Conservation (phyloP, 1,140 invertebrate species). For the Halyomorpha halys region DNA sequence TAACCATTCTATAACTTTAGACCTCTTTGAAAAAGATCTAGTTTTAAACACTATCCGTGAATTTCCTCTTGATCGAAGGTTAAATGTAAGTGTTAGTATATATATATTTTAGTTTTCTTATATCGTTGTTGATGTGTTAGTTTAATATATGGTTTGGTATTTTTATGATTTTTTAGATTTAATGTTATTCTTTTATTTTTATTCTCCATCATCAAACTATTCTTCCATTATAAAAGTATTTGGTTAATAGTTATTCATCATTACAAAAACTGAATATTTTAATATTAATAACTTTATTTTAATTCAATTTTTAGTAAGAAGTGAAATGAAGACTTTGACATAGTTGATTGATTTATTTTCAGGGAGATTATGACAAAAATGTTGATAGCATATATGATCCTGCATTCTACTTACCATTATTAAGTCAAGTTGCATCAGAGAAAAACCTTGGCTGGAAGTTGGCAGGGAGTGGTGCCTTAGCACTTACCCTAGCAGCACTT, state of each 20-base stretch:
- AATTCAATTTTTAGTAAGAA: too few relatives aligned
- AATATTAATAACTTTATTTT: too few relatives aligned
- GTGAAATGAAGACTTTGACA: too few relatives aligned
- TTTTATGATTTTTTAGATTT: too few relatives aligned
- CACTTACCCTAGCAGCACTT: constrained; percentile 35
- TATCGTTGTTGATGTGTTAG: too few relatives aligned
- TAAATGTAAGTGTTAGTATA: not conserved
- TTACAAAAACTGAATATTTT: too few relatives aligned
- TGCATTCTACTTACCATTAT: constrained; percentile 55
- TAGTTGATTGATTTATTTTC: not conserved
- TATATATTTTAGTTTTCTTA: not conserved
- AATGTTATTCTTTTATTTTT: too few relatives aligned
- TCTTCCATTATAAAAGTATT: too few relatives aligned
- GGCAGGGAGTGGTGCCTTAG: not conserved
- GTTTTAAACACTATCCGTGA: not conserved
- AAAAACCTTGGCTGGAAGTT: constrained; percentile 2
- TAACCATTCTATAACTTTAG: constrained; percentile 1
- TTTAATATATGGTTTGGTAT: too few relatives aligned
- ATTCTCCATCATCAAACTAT: too few relatives aligned
- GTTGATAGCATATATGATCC: constrained; percentile 51
- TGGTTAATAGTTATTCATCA: too few relatives aligned
- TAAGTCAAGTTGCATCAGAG: constrained; percentile 40
- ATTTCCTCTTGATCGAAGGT: not conserved
- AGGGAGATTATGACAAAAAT: constrained; percentile 13
- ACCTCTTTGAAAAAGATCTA: not conserved